Percentiles rank a stretch among this genome's conserved stretches.
Evolutionary conservation across 2,797 vertebrate species (phyloP).

Genomic region (Graptemys geographica): DNA sequence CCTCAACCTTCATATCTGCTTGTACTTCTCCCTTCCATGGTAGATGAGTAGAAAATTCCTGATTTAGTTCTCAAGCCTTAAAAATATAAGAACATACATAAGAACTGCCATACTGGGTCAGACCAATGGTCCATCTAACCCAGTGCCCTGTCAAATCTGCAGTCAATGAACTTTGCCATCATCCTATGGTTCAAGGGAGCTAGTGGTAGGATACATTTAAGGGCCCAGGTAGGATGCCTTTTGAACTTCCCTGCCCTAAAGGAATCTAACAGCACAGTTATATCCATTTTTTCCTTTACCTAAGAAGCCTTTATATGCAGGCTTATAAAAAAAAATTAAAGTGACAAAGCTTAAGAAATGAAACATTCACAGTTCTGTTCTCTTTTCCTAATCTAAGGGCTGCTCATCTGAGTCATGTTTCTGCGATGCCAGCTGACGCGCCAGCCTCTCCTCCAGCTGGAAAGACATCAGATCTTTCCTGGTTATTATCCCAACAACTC

Average conservation of each 20-base stretch:
- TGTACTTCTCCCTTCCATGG: conserved; percentile 5
- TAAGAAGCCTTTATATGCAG: background rate
- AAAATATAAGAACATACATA: background rate
- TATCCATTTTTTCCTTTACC: background rate
- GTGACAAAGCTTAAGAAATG: background rate
- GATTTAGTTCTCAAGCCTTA: conserved; percentile 10
- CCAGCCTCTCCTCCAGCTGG: conserved; percentile 47
- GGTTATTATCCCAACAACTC: conserved; percentile 60
- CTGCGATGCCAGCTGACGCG: background rate
- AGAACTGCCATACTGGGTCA: too few relatives aligned
- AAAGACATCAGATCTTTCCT: conserved; percentile 66
- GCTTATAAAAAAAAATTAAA: background rate
- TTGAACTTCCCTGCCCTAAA: conserved; percentile 8
- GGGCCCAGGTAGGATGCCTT: background rate
- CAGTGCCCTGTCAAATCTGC: too few relatives aligned
- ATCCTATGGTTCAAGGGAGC: background rate
- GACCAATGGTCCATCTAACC: too few relatives aligned
- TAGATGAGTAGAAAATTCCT: background rate
- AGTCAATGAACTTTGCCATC: conserved; percentile 5
- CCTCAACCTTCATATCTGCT: background rate
- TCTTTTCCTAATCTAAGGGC: conserved; percentile 18
- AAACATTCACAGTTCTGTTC: background rate
- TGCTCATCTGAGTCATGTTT: conserved; percentile 24
- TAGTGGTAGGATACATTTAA: background rate
- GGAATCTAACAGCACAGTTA: conserved; percentile 12